Conservation (phyloP, 2,888 invertebrate genomes). For the Athripsodes cinereus region DNA sequence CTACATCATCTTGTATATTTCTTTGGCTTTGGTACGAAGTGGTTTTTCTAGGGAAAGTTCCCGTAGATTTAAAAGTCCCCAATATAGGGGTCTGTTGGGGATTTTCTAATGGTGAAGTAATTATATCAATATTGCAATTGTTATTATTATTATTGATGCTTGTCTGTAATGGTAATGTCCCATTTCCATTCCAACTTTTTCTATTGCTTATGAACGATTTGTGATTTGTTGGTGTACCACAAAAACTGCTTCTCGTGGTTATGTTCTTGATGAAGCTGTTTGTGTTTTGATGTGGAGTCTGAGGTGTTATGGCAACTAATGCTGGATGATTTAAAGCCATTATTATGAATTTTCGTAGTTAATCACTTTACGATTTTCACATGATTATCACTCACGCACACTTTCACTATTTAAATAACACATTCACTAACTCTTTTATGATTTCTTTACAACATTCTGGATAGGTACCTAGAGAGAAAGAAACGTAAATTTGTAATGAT, state of each 20-base stretch:
- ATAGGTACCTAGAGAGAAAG: neutral
- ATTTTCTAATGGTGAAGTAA: constrained; percentile 39
- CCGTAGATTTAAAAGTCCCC: constrained; percentile 48
- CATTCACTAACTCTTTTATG: neutral
- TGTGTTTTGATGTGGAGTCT: constrained; percentile 45
- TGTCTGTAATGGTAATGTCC: constrained; percentile 48
- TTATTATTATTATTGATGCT: constrained; percentile 28
- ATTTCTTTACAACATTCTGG: neutral
- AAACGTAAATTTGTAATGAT: neutral
- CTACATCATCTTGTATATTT: neutral
- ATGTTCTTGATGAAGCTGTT: constrained; percentile 50
- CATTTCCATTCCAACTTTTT: constrained; percentile 52
- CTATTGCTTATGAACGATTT: constrained; percentile 47
- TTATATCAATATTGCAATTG: constrained; percentile 15
- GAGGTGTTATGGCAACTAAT: constrained; percentile 49
- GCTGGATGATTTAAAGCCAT: constrained; percentile 51
- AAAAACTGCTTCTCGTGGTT: constrained; percentile 50
- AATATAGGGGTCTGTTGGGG: constrained; percentile 38
- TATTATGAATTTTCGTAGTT: neutral
- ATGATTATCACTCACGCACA: neutral
- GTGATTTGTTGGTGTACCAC: constrained; percentile 44
- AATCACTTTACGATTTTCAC: neutral
- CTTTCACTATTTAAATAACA: neutral
- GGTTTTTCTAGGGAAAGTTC: constrained; percentile 42
- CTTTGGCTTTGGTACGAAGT: neutral